These are phyloP conservation scores for Mimumesa dahlbomi DNA, from an alignment of 2,888 invertebrate species.

Conservation along the genomic window DNA sequence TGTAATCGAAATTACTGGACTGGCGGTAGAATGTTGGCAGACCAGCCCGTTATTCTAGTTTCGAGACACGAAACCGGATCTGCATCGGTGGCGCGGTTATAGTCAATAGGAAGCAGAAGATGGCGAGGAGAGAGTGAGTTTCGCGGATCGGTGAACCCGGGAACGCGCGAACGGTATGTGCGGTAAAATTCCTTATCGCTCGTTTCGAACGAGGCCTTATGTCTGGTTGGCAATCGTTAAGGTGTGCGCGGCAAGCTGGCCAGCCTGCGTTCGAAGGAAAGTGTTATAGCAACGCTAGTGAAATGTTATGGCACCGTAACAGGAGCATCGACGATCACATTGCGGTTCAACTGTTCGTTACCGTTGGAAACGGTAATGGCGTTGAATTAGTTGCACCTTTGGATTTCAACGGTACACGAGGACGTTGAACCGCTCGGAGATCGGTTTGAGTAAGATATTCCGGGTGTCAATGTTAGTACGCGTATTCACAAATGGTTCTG, in stretches of 20 bases:
- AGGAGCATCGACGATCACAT: not conserved
- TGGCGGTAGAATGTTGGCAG: slow-evolving; percentile 38
- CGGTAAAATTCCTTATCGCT: slow-evolving; percentile 65
- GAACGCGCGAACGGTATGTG: slow-evolving; percentile 51
- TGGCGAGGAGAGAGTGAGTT: slow-evolving; percentile 67
- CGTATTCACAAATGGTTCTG: no score
- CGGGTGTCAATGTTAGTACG: no score
- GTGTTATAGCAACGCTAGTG: not conserved
- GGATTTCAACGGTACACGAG: no score
- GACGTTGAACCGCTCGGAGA: no score
- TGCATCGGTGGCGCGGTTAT: slow-evolving; percentile 43
- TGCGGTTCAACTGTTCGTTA: not conserved
- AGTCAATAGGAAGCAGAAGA: slow-evolving; percentile 67
- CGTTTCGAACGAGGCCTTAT: slow-evolving; percentile 42
- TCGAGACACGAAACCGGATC: slow-evolving; percentile 66
- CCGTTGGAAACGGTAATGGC: not conserved
- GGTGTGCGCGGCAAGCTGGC: slow-evolving; percentile 7
- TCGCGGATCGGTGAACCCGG: slow-evolving; percentile 69
- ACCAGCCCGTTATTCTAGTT: slow-evolving; percentile 46
- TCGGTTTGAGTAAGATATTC: no score
- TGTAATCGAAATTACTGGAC: slow-evolving; percentile 55
- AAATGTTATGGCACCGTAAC: slow-evolving; percentile 14
- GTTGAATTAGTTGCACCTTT: no score
- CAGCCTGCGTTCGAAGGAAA: slow-evolving; percentile 22
- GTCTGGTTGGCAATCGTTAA: slow-evolving; percentile 23